Base-by-base conservation (phyloP, 1,140 invertebrate species). In the Mycetomoellerius zeteki region DNA sequence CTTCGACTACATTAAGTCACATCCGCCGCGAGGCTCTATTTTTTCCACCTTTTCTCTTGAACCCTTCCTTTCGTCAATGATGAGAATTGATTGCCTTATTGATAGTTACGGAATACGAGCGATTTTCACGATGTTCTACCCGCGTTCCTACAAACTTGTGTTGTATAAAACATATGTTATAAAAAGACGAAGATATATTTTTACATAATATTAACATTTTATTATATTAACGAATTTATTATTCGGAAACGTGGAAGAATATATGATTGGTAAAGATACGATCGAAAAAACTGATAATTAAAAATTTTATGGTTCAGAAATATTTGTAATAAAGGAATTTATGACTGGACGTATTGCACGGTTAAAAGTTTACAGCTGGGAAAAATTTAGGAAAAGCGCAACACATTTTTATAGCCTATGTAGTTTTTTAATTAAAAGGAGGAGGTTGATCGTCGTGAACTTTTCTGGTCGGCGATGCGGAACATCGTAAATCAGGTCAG, bases 1-100 rank as follows among this genome's bases (percentile, higher is more conserved):
- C 88, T 89, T 92, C 86, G 88, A 86, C 76, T 86, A 89, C 92
- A 93, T 93, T 92, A 93, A 93, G 89, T 90, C 88, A 87, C 80
- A 50, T 50, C 52, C 87, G 81, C 60, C 72, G 8, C 37, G 65
- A 82, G 81, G 60, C 50, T 52, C 37, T 84, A 86, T 91, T 91
- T 87, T 87, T 87, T 85, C 54, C 54, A 37, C 52, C 16, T n/a
- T 56, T 82, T 65, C 71, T 33, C 33, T 62, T 72, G 30, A 6
- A 30, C 72, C 60, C 71, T 67, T 84, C 54, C 86, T 27, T 19
- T 50, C 67, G 65, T 86, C 75, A 84, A 89, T 67, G 54, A n/a
- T 19, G 52, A 90, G 60, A 86, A 89, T 86, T 71, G 82, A 88
- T 86, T 76, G 56, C 87, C 43, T 73, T 30, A 16, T 43, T 43